A percentile compares a stretch with the other conserved stretches of the same genome.
Evolutionary conservation across 2,888 invertebrate species (phyloP).

Genomic region (Drosophila neonasuta): DNA sequence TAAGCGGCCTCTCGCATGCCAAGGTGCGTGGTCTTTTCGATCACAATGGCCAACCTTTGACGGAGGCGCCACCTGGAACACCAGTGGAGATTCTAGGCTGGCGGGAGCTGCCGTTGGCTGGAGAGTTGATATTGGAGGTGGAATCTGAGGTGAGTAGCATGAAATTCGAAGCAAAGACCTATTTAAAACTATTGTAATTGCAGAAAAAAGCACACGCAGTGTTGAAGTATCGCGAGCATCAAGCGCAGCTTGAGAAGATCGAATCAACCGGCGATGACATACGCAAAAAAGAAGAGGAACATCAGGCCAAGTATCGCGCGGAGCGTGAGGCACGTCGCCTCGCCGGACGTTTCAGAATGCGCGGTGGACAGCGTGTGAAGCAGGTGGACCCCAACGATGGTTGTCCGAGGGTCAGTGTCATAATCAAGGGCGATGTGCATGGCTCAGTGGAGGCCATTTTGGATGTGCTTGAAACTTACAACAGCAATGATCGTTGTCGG

Average conservation of each 20-base stretch:
- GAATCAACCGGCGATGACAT: constrained; percentile 86
- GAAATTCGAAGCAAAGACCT: rapidly evolving
- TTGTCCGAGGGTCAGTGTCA: constrained; percentile 84
- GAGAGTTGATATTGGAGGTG: constrained; percentile 93
- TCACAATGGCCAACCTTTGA: constrained; percentile 87
- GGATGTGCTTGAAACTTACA: constrained; percentile 94
- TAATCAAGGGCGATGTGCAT: constrained; percentile 94
- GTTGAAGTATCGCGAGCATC: constrained; percentile 85
- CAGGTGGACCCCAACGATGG: constrained; percentile 83
- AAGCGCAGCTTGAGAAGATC: constrained; percentile 85
- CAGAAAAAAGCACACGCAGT: constrained; percentile 88
- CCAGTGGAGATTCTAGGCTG: constrained; percentile 96
- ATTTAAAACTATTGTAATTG: neutral
- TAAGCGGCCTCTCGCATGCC: constrained; percentile 93
- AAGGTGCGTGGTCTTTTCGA: constrained; percentile 92
- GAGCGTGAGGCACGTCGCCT: constrained; percentile 85
- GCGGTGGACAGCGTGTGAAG: constrained; percentile 85
- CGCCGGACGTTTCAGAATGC: constrained; percentile 84
- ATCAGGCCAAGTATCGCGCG: constrained; percentile 86
- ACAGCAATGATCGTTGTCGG: constrained; percentile 87
- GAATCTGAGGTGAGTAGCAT: constrained; percentile 85
- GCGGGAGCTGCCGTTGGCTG: constrained; percentile 93
- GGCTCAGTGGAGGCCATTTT: constrained; percentile 98
- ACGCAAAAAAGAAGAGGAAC: constrained; percentile 85
- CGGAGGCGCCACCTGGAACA: constrained; percentile 87